Conservation (phyloP, 92 coral and sea anemone genomes). For the Bergia puertoricense region DNA sequence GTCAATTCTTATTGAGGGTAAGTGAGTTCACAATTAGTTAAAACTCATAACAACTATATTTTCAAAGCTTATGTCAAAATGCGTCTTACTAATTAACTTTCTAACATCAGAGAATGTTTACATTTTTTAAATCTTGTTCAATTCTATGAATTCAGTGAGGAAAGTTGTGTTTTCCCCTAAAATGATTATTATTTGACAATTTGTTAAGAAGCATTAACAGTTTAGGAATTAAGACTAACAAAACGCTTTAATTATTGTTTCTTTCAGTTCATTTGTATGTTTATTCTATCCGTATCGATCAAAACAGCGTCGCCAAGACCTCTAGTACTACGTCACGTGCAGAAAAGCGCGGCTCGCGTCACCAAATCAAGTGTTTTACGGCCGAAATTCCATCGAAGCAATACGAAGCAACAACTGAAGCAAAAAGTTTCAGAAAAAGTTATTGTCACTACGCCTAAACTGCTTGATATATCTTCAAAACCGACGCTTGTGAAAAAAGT, state of each 20-base stretch:
- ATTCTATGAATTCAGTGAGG: background rate
- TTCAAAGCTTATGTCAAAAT: background rate
- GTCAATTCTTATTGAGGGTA: background rate
- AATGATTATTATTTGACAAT: background rate
- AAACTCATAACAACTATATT: background rate
- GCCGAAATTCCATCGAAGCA: background rate
- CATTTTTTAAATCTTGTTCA: background rate
- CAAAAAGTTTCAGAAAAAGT: background rate
- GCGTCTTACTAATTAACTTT: background rate
- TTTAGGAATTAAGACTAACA: background rate
- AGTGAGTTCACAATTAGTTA: background rate
- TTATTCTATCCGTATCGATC: slow-evolving; percentile 8
- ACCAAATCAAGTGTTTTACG: background rate
- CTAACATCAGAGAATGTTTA: background rate
- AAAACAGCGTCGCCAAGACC: background rate
- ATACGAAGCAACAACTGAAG: background rate
- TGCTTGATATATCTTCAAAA: slow-evolving; percentile 6
- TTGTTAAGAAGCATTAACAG: background rate
- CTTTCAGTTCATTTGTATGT: slow-evolving; percentile 21
- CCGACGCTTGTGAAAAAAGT: slow-evolving; percentile 57
- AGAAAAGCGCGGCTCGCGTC: background rate
- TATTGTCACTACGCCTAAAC: background rate
- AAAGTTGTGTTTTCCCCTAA: background rate
- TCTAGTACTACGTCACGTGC: background rate
- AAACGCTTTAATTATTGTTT: background rate